These are phyloP conservation scores for Calliphora vicina DNA, from an alignment of 1,140 invertebrate genomes.

Conservation along the genomic window DNA sequence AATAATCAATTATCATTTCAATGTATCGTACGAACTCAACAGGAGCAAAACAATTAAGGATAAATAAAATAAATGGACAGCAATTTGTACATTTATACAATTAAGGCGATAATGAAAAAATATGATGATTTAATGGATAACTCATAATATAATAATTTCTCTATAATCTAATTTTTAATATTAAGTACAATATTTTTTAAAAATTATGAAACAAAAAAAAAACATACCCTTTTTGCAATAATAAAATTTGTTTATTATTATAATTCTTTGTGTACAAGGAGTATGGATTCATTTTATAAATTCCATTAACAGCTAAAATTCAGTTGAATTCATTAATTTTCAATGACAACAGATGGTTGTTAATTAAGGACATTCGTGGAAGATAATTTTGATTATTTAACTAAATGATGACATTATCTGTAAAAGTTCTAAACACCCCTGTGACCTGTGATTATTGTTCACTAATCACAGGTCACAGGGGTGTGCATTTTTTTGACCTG, in stretches of 20 bases:
- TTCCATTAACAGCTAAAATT: no score
- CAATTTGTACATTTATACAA: neutral
- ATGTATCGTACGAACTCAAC: neutral
- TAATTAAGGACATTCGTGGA: no score
- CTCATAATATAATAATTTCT: constrained; percentile 4
- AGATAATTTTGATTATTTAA: no score
- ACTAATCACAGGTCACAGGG: no score
- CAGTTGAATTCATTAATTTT: no score
- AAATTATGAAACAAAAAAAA: neutral
- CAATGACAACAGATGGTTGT: no score
- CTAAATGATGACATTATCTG: no score
- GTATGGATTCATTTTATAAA: neutral
- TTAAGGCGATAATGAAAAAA: neutral
- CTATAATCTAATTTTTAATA: neutral
- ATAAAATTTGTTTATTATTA: neutral
- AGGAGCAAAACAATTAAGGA: neutral
- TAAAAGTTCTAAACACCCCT: no score
- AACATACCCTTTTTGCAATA: neutral
- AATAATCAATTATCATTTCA: no score
- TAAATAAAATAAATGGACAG: neutral
- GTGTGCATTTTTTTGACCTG: no score
- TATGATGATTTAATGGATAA: no score
- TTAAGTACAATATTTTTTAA: neutral
- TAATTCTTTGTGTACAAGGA: neutral
- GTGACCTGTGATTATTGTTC: no score